Conservation (phyloP, 2,113 vertebrate species). For the Actenoides hombroni region DNA sequence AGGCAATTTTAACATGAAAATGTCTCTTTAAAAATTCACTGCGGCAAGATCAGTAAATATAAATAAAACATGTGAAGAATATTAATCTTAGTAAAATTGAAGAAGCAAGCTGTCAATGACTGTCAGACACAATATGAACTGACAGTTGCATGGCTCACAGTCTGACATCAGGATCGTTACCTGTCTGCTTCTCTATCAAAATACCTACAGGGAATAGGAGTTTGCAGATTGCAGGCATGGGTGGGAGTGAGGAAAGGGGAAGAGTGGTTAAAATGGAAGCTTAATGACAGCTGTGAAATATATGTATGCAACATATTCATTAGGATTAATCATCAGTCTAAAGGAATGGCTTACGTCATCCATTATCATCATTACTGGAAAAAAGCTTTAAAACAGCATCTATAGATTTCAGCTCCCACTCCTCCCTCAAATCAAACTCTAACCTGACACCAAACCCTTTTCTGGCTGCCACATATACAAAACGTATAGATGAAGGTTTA, state of each 20-base stretch:
- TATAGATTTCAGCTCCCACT: conserved; percentile 4
- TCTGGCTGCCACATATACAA: background rate
- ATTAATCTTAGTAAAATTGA: conserved; percentile 67
- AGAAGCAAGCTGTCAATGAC: conserved; percentile 66
- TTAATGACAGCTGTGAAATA: conserved; percentile 48
- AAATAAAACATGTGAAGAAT: conserved; percentile 58
- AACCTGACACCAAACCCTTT: background rate
- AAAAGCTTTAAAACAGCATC: conserved; percentile 14
- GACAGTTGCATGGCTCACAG: conserved; percentile 59
- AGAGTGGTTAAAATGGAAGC: conserved; percentile 42
- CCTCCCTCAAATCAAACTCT: background rate
- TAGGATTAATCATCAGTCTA: conserved; percentile 55
- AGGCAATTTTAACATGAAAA: conserved; percentile 3
- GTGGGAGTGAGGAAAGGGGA: conserved; percentile 23
- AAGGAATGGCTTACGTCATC: conserved; percentile 44
- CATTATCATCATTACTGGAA: background rate
- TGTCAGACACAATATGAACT: conserved; percentile 63
- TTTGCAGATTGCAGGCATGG: conserved; percentile 56
- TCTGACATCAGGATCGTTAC: conserved; percentile 60
- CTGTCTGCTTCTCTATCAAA: conserved; percentile 63
- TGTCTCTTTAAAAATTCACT: conserved; percentile 18
- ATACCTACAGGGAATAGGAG: conserved; percentile 55
- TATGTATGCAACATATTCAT: conserved; percentile 52
- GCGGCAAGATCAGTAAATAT: conserved; percentile 42
- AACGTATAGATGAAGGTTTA: background rate